A percentile compares a stretch with the other conserved stretches of the same genome.
phyloP scores from a whole-genome alignment of 2,888 invertebrate species.

The Erpobdella octoculata region DNA sequence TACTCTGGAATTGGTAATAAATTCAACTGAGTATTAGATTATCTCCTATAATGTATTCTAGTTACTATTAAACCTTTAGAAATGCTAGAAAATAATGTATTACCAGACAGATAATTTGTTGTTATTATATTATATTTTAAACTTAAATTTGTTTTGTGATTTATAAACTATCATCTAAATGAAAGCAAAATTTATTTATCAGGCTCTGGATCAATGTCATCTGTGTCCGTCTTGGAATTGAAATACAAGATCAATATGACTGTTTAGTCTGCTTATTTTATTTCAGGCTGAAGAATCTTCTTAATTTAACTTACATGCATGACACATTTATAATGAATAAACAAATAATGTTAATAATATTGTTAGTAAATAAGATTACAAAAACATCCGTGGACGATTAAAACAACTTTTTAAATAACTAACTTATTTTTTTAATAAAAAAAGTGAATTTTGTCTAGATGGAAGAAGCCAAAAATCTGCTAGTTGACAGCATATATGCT shows the following conservation, averaged over 20 bases:
- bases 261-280: too few species aligned
- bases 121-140: neutral
- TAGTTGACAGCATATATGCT: neutral
- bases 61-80: too few species aligned
- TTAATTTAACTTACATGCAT: neutral
- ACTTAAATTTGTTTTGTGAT: neutral
- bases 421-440: neutral
- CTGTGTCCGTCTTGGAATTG: slow-evolving; percentile 17
- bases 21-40: too few species aligned
- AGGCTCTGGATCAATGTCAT: slow-evolving; percentile 20
- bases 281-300: neutral
- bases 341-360: too few species aligned
- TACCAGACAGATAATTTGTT: too few species aligned
- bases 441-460: neutral
- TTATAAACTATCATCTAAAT: neutral
- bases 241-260: neutral
- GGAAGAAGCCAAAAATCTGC: neutral
- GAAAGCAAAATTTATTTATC: neutral
- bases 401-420: too few species aligned
- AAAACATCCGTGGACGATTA: too few species aligned
- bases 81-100: too few species aligned
- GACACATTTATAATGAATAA: neutral
- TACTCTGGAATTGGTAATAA: slow-evolving; percentile 24
- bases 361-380: too few species aligned
- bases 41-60: too few species aligned